Evolutionary conservation across 2,113 vertebrate species (phyloP).

Genomic region (Oxygymnocypris stewartii): DNA sequence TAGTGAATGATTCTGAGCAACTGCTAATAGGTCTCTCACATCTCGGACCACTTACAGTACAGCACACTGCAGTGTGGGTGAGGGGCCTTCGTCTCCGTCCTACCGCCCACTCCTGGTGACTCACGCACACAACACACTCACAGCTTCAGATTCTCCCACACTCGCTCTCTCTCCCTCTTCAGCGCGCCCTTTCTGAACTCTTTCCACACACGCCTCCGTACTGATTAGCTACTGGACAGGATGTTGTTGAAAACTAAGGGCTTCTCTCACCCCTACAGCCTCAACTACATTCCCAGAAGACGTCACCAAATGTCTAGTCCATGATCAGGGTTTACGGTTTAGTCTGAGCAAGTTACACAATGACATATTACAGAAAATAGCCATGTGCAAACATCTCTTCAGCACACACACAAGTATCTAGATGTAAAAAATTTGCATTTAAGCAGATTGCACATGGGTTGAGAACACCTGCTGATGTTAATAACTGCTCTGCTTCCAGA

Average conservation of each 20-base stretch:
- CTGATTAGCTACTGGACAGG: slow-evolving; percentile 72
- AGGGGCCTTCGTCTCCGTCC: slow-evolving; percentile 50
- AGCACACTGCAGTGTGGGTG: slow-evolving; percentile 53
- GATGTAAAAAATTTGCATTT: slow-evolving; percentile 14
- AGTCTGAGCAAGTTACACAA: neutral
- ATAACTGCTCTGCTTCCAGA: neutral
- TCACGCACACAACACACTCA: slow-evolving; percentile 41
- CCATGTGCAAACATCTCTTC: slow-evolving; percentile 29
- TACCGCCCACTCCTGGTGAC: slow-evolving; percentile 54
- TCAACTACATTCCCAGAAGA: slow-evolving; percentile 60
- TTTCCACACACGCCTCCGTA: slow-evolving; percentile 69
- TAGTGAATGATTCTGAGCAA: slow-evolving; percentile 7
- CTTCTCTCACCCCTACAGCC: slow-evolving; percentile 29
- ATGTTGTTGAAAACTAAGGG: slow-evolving; percentile 53
- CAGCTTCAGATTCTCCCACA: slow-evolving; percentile 7
- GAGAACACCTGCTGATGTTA: slow-evolving; percentile 21
- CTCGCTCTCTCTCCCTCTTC: slow-evolving; percentile 42
- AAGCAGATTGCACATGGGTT: neutral
- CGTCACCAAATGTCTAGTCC: slow-evolving; percentile 55
- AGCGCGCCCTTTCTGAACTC: slow-evolving; percentile 68
- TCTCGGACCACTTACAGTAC: slow-evolving; percentile 46
- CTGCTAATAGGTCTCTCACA: slow-evolving; percentile 42
- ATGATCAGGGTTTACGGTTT: slow-evolving; percentile 50
- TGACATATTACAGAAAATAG: slow-evolving; percentile 36
- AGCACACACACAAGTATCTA: slow-evolving; percentile 23